Conservation (phyloP, 2,113 vertebrate genomes). For the Albula goreensis region DNA sequence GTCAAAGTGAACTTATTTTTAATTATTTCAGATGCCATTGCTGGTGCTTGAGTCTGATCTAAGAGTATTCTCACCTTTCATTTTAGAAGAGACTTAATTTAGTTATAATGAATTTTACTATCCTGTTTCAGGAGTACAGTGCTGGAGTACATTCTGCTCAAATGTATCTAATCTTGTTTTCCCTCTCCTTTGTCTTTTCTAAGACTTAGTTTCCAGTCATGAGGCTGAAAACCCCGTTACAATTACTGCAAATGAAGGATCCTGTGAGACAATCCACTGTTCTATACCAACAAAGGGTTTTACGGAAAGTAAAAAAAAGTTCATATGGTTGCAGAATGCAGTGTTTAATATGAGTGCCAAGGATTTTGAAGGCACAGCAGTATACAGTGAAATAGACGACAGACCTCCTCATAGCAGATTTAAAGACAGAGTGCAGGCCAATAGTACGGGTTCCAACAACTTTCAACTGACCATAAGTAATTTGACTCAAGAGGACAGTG, state of each 20-base stretch:
- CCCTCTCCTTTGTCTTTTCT: not conserved
- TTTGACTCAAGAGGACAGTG: constrained; percentile 51
- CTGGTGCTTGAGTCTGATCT: no score
- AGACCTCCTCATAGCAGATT: constrained; percentile 27
- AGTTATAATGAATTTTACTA: no score
- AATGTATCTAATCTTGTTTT: not conserved
- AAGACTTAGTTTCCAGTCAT: rapidly evolving
- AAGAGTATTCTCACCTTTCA: no score
- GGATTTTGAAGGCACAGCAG: not conserved
- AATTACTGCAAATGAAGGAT: constrained; percentile 41
- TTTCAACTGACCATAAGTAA: constrained; percentile 49
- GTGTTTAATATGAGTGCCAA: rapidly evolving
- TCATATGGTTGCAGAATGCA: constrained; percentile 61
- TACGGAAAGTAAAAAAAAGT: rapidly evolving
- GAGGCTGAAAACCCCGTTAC: not conserved
- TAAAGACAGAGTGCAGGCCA: constrained; percentile 38
- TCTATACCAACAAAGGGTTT: rapidly evolving
- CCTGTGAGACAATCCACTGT: constrained; percentile 57
- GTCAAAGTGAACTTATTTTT: no score
- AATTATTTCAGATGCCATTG: no score
- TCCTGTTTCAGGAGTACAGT: no score
- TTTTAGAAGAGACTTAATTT: no score
- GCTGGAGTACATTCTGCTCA: no score
- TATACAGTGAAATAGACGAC: constrained; percentile 15
- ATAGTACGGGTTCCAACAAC: rapidly evolving